Evolutionary conservation across 2,888 invertebrate species (phyloP).

Genomic region (Criorhina ranunculi): DNA sequence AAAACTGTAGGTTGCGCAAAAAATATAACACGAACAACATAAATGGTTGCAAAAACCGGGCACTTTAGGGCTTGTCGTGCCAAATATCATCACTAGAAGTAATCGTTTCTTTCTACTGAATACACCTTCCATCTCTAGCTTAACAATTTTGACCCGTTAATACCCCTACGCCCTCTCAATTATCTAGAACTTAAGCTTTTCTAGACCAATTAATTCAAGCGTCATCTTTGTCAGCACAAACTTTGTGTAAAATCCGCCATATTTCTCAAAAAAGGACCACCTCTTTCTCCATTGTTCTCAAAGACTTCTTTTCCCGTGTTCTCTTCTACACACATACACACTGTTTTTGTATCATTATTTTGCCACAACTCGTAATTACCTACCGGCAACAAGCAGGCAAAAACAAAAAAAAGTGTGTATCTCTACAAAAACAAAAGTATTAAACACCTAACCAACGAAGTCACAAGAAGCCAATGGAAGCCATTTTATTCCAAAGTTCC

Average conservation of each 20-base stretch:
- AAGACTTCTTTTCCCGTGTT: conserved; percentile 3
- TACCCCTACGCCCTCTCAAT: too few species aligned
- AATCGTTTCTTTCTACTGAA: too few species aligned
- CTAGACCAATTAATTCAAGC: too few species aligned
- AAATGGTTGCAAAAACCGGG: too few species aligned
- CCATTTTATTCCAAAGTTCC: conserved; percentile 74
- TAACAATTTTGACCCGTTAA: too few species aligned
- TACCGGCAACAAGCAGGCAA: conserved; percentile 37
- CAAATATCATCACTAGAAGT: too few species aligned
- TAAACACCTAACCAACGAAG: conserved; percentile 69
- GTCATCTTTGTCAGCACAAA: not conserved
- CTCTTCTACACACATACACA: not conserved
- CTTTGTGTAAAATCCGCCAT: conserved; percentile 43
- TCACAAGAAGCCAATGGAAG: conserved; percentile 73
- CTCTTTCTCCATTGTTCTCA: conserved; percentile 43
- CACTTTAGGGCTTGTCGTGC: too few species aligned
- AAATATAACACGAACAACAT: too few species aligned
- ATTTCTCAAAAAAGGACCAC: conserved; percentile 53
- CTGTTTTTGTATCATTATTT: conserved; percentile 73
- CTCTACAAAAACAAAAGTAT: conserved; percentile 27
- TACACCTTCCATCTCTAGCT: too few species aligned
- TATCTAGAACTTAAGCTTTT: too few species aligned
- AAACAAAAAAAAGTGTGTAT: conserved; percentile 26
- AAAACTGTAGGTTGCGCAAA: too few species aligned
- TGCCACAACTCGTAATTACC: conserved; percentile 79